Evolutionary conservation across 2,113 vertebrate species (phyloP), one percentile per base, ranked within the genome.

Genomic region (Eira barbara): DNA sequence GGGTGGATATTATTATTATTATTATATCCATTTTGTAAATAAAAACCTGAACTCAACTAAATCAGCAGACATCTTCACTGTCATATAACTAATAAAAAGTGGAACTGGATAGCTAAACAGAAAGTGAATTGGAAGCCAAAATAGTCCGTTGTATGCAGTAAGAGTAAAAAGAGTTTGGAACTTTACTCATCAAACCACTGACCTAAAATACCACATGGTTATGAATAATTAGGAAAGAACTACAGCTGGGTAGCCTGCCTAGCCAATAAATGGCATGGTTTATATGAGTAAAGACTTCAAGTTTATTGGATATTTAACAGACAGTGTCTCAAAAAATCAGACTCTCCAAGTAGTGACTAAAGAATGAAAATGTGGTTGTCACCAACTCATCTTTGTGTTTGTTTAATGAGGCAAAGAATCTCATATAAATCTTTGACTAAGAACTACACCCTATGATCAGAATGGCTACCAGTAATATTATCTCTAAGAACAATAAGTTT

Each of bases 201-300:
- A 81, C 69, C 76, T 78, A 36, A 93, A 97, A 88, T 76, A 36
- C 9, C 52, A 79, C 57, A 21, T 81, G 42, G 65, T 76, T 93
- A 84, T 85, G 63, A 96, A 93, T 93, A 91, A 81, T 59, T 59
- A 89, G 86, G 42, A 95, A 94, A 96, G 49, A 97, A 94, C 34
- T 59, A 93, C 31, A 63, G 23, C 42, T 81, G 11, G 13, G 61
- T 91, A 78, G 78, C 52, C 36, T 84, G 67, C 20, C 18, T 80
- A 36, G 2, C 63, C 65, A 94, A 85, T 94, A 65, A 96, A 89
- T 96, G 31, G 52, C 91, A 34, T 63, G 93, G 27, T 34, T 96
- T 92, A 52, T 61, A 81, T 80, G 47, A 89, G 49, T 45, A 86
- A 34, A 92, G 27, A 63, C 55, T 71, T 73, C 93, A 45, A 87